Percentiles rank a stretch among this genome's conserved stretches.
These are phyloP conservation scores for Decapterus maruadsi DNA, from an alignment of 2,797 vertebrate genomes.

Conservation along the genomic window DNA sequence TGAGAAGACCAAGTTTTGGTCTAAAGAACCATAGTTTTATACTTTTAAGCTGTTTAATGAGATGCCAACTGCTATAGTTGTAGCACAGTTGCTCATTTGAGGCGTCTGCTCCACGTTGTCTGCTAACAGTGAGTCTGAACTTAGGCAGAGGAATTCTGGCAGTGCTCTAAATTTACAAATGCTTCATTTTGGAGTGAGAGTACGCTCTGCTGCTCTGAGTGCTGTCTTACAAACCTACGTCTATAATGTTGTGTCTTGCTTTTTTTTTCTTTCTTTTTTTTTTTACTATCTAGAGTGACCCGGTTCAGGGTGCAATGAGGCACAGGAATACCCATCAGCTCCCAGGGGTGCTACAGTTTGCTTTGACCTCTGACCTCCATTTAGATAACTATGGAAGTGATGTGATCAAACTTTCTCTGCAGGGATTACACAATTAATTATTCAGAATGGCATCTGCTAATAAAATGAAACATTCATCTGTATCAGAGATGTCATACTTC, in stretches of 20 bases:
- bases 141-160: slow-evolving; percentile 28
- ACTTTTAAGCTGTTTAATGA: neutral
- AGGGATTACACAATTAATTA: slow-evolving; percentile 1
- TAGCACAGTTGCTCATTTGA: slow-evolving; percentile 13
- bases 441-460: slow-evolving; percentile 6
- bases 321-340: neutral
- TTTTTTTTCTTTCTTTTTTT: neutral
- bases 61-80: neutral
- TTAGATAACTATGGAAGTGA: slow-evolving; percentile 2
- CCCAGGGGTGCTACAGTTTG: slow-evolving; percentile 1
- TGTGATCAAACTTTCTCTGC: neutral
- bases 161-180: slow-evolving; percentile 41
- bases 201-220: slow-evolving; percentile 1
- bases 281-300: neutral
- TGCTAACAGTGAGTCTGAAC: slow-evolving; percentile 27
- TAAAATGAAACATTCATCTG: neutral
- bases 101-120: slow-evolving; percentile 9
- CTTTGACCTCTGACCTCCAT: slow-evolving; percentile 30
- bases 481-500: neutral
- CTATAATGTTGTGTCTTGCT: slow-evolving; percentile 13
- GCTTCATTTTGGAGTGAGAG: slow-evolving; percentile 45
- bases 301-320: slow-evolving; percentile 15
- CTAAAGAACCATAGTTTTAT: neutral
- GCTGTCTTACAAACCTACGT: slow-evolving; percentile 16
- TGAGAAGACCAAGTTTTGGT: neutral